Evolutionary conservation across 2,888 invertebrate species (phyloP), one percentile per base, ranked within the genome.

Genomic region (Ametastegia equiseti): DNA sequence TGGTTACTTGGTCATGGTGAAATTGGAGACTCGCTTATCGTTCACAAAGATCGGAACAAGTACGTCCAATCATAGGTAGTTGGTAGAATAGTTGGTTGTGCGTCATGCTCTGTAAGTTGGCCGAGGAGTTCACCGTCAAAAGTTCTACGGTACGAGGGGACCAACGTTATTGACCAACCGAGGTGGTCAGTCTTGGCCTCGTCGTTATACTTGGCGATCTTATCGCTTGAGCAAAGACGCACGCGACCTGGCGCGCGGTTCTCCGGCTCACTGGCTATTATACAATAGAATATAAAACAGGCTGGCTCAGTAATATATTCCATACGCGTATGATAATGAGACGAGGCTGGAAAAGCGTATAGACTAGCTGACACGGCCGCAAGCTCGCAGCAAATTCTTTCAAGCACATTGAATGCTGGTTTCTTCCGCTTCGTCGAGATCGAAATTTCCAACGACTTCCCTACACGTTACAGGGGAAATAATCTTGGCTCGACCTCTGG

Each of bases 401-500:
- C 54, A 13, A 54, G 13, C 30, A 33, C 5, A 7, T 13, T 19
- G n/a, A 42, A n/a, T n/a, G n/a, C n/a, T n/a, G n/a, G n/a, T n/a
- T 3, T 69, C 13, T 45, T 73, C 15, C 30, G 30, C 6, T 9
- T 54, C 19, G 36, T 23, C 1, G 7, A 7, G 5, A 23, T 33
- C 6, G n/a, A n/a, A 71, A n/a, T 78, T 7, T 60, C 19, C 15
- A 0, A 13, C 36, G 2, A 23, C 13, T 23, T 36, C 9, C 54
- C 11, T 0, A 27, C 83, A 81, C 87, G 80, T 92, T 93, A 63
- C 90, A 96, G 96, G 96, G 82, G 95, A 95, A 92, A 94, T 96
- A 83, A 93, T 93, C 84, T 91, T 96, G 84, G 93, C 95, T 84
- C 94, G 95, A 85, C 96, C 97, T 0, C 92, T 97, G 42, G 95